Conservation (phyloP, 64 coral and sea anemone genomes). For the Orbicella faveolata region DNA sequence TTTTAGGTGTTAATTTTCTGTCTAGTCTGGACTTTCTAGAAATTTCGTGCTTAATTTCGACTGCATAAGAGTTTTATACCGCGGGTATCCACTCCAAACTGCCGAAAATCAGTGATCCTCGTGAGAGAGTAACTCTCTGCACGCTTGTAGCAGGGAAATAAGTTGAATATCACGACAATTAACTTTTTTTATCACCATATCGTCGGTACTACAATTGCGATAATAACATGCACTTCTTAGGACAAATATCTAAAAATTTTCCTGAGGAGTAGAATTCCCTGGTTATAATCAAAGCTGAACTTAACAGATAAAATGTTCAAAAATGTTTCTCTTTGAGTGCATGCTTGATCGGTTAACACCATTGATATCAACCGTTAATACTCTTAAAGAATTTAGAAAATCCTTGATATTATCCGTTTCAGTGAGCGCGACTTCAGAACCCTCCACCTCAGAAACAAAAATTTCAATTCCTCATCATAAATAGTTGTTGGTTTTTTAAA, state of each 20-base stretch:
- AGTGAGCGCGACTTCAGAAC: too few relatives aligned
- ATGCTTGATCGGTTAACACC: background rate
- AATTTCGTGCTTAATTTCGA: background rate
- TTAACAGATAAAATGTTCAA: constrained; percentile 8
- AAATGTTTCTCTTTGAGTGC: background rate
- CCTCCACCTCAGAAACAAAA: too few relatives aligned
- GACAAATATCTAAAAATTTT: background rate
- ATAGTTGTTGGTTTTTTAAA: too few relatives aligned
- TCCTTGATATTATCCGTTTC: background rate
- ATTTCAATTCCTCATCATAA: too few relatives aligned
- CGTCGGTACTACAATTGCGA: background rate
- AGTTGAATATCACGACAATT: too few relatives aligned
- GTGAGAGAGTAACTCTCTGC: background rate
- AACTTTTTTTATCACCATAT: too few relatives aligned
- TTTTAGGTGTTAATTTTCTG: background rate
- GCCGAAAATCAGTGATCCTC: background rate
- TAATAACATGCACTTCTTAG: background rate
- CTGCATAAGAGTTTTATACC: background rate
- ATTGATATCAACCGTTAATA: background rate
- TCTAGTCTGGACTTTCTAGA: constrained; percentile 5
- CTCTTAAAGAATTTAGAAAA: background rate
- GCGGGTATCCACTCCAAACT: background rate
- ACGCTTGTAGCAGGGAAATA: too few relatives aligned
- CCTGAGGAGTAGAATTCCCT: background rate
- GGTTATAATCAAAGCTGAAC: background rate